A percentile compares a stretch with the other conserved stretches of the same genome.
Evolutionary conservation across 2,888 invertebrate genomes (phyloP).

Genomic region (Saturnia japonica): DNA sequence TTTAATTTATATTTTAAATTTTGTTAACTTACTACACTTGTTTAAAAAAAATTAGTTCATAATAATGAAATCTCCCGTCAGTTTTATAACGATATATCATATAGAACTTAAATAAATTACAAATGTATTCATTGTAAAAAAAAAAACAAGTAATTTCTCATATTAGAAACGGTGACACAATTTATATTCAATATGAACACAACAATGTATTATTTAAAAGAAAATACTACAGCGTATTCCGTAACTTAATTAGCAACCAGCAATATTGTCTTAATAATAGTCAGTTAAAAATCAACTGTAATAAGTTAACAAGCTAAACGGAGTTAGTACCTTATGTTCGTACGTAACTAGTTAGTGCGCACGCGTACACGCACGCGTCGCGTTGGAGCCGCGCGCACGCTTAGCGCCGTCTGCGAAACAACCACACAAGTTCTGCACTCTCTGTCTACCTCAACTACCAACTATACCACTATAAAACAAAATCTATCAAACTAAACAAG

Average conservation of each 20-base stretch:
- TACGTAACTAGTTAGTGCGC: slow-evolving; percentile 67
- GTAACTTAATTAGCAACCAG: not conserved
- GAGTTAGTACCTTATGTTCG: slow-evolving; percentile 76
- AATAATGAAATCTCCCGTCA: too few species aligned
- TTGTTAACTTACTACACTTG: slow-evolving; percentile 72
- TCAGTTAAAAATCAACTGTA: slow-evolving; percentile 36
- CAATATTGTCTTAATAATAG: not conserved
- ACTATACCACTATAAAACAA: not conserved
- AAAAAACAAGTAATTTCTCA: too few species aligned
- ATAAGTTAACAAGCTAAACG: slow-evolving; percentile 73
- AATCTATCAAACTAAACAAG: not conserved
- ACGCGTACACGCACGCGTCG: slow-evolving; percentile 57
- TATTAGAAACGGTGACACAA: too few species aligned
- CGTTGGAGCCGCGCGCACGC: slow-evolving; percentile 54
- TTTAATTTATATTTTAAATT: slow-evolving; percentile 57
- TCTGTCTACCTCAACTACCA: slow-evolving; percentile 6
- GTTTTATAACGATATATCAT: not conserved
- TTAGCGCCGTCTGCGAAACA: slow-evolving; percentile 80
- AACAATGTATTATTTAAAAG: too few species aligned
- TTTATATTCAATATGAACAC: too few species aligned
- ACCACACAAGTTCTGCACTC: slow-evolving; percentile 53
- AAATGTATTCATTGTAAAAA: too few species aligned
- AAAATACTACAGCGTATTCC: not conserved
- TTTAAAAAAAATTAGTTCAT: too few species aligned
- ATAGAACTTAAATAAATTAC: too few species aligned